These are phyloP conservation scores for Danio kyathit DNA, from an alignment of 2,797 vertebrate species.

Conservation along the genomic window DNA sequence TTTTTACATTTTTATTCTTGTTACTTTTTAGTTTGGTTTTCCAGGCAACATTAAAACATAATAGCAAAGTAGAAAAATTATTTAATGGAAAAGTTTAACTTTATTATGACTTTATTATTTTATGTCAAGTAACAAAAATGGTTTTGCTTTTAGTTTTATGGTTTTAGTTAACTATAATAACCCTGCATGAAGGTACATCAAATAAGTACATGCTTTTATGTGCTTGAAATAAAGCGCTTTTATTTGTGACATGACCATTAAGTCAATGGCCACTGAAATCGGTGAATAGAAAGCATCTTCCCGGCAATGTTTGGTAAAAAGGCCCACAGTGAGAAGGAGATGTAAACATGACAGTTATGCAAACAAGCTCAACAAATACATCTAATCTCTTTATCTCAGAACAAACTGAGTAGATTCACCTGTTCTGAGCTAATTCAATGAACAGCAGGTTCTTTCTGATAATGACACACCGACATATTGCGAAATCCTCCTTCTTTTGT, in stretches of 20 bases:
- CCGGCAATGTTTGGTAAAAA: slow-evolving; percentile 35
- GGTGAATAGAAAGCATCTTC: slow-evolving; percentile 33
- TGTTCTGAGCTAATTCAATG: slow-evolving; percentile 29
- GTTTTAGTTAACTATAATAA: background rate
- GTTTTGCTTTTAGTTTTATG: background rate
- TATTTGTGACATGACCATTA: slow-evolving; percentile 7
- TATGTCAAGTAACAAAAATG: too few species aligned
- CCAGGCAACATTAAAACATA: too few species aligned
- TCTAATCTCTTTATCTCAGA: slow-evolving; percentile 42
- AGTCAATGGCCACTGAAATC: slow-evolving; percentile 1
- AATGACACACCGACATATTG: slow-evolving; percentile 28
- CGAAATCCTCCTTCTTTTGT: slow-evolving; percentile 28
- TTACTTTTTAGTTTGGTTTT: too few species aligned
- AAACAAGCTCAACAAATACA: slow-evolving; percentile 45
- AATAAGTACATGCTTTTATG: background rate
- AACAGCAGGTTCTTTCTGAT: slow-evolving; percentile 31
- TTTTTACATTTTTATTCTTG: too few species aligned
- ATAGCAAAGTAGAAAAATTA: too few species aligned
- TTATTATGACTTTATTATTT: too few species aligned
- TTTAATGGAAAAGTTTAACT: too few species aligned
- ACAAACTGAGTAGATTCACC: slow-evolving; percentile 44
- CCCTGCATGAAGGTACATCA: background rate
- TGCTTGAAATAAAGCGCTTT: background rate
- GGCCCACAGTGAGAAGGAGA: slow-evolving; percentile 21
- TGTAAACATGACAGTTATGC: slow-evolving; percentile 52